Evolutionary conservation across 2,113 vertebrate genomes (phyloP).

Genomic region (Myiagra hebetior): DNA sequence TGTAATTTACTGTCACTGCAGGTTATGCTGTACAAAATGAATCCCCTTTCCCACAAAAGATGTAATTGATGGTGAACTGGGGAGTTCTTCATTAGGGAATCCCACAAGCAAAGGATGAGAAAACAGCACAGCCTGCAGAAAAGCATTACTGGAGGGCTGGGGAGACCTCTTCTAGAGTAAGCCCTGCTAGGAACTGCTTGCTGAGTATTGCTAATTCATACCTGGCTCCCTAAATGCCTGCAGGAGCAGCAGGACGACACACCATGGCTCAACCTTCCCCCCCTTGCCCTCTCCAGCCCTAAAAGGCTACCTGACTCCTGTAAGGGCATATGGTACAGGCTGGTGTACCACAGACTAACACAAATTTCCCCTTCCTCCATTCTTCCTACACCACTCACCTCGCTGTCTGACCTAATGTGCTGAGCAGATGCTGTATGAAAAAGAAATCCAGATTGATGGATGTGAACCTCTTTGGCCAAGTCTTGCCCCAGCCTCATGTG

Average conservation of each 20-base stretch:
- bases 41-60: not conserved
- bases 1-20: not conserved
- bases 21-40: not conserved
- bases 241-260: not conserved
- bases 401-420: rapidly evolving
- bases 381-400: not conserved
- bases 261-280: not conserved
- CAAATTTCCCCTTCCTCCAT: not conserved
- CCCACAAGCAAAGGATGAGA: not conserved
- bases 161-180: not conserved
- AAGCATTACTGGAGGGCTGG: not conserved
- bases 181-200: not conserved
- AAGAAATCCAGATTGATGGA: not conserved
- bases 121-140: not conserved
- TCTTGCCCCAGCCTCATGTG: not conserved
- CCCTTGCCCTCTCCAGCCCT: not conserved
- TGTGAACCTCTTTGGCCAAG: not conserved
- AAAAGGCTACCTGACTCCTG: not conserved
- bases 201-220: not conserved
- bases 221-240: not conserved
- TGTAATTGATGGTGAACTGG: not conserved
- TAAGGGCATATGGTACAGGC: not conserved
- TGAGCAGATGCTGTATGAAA: not conserved
- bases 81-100: not conserved
- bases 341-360: not conserved